These are phyloP conservation scores for Watsonalla cultraria DNA, from an alignment of 2,888 invertebrate genomes.

Conservation along the genomic window DNA sequence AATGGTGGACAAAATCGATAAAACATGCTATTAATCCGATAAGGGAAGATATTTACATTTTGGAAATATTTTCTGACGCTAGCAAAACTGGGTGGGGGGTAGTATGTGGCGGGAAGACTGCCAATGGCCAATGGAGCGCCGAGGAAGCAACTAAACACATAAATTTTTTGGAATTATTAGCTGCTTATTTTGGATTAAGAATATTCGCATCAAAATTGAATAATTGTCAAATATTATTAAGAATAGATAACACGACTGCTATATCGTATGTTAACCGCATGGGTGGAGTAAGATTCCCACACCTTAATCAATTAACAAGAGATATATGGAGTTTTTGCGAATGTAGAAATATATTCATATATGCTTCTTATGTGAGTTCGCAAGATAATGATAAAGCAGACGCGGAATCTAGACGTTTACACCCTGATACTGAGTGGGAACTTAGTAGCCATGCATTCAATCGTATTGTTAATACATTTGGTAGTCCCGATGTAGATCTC, in stretches of 20 bases:
- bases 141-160: background rate
- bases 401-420: slow-evolving; percentile 7
- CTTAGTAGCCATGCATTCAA: slow-evolving; percentile 1
- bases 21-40: background rate
- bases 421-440: slow-evolving; percentile 11
- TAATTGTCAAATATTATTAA: no score
- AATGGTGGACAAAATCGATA: background rate
- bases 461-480: background rate
- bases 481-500: slow-evolving; percentile 17
- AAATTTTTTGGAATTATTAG: background rate
- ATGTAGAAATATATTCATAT: slow-evolving; percentile 4
- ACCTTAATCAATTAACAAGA: no score
- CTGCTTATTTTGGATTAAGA: background rate
- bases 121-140: background rate
- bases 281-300: no score
- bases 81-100: background rate
- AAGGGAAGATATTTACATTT: background rate
- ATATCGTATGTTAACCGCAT: no score
- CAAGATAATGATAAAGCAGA: slow-evolving; percentile 9
- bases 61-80: background rate
- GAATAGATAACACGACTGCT: no score
- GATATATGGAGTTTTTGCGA: no score
- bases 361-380: slow-evolving; percentile 10
- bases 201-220: background rate
- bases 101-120: background rate